Conservation (phyloP, 2,797 vertebrate genomes). For the Taeniopygia guttata region DNA sequence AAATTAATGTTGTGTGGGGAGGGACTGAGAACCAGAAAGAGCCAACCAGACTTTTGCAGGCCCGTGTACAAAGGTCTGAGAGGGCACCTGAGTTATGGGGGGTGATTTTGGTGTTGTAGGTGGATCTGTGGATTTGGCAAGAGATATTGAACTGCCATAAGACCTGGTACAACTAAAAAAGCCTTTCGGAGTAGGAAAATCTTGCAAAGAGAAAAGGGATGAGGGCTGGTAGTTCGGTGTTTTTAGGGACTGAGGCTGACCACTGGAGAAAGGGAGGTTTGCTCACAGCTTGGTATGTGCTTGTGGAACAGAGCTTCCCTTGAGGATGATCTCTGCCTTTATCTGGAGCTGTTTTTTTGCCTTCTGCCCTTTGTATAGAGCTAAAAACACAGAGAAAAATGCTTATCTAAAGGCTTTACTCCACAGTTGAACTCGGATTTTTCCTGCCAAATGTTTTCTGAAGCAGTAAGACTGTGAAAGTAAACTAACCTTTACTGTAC, state of each 20-base stretch:
- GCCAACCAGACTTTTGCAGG: background rate
- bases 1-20: background rate
- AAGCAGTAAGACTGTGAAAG: background rate
- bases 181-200: background rate
- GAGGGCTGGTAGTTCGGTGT: background rate
- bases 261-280: accelerated
- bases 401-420: background rate
- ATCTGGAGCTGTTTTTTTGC: background rate
- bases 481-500: background rate
- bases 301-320: background rate
- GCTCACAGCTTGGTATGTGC: background rate
- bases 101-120: background rate
- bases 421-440: background rate
- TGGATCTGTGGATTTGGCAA: background rate
- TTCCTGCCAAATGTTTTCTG: background rate
- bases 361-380: background rate
- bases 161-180: background rate
- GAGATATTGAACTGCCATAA: accelerated
- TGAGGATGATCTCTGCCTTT: background rate
- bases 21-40: background rate
- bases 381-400: background rate
- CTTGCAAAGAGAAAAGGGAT: no score
- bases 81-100: background rate
- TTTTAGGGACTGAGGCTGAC: background rate
- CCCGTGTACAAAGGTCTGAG: background rate